A percentile compares a stretch with the other conserved stretches of the same genome.
These are phyloP conservation scores for Psix sp. DNA, from an alignment of 1,140 invertebrate genomes.

Conservation along the genomic window DNA sequence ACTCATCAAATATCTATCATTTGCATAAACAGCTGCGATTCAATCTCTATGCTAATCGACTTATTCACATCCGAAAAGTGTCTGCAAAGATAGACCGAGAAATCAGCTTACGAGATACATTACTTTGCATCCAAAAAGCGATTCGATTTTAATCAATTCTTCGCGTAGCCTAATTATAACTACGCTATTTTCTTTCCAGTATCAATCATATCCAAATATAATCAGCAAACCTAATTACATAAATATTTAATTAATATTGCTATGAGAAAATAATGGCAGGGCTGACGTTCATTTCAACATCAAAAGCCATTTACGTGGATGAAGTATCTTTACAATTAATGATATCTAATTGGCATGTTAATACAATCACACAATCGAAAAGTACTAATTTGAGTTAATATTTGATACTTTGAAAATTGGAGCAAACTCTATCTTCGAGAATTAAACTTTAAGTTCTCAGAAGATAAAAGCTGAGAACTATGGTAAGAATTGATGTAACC, in stretches of 20 bases:
- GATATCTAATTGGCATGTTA: too few species aligned
- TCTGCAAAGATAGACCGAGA: constrained; percentile 34
- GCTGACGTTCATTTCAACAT: constrained; percentile 11
- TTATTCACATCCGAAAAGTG: constrained; percentile 70
- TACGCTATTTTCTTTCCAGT: constrained; percentile 12
- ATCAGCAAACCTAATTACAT: constrained; percentile 11
- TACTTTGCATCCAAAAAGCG: constrained; percentile 40
- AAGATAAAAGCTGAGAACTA: too few species aligned
- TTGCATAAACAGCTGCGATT: constrained; percentile 76
- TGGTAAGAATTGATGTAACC: too few species aligned
- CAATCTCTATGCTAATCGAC: constrained; percentile 77
- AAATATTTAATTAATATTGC: constrained; percentile 8
- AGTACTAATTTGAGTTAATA: too few species aligned
- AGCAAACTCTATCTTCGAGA: too few species aligned
- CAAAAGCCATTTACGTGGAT: too few species aligned
- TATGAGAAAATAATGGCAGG: too few species aligned
- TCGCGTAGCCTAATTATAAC: constrained; percentile 27
- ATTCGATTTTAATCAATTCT: constrained; percentile 65
- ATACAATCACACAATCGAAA: too few species aligned
- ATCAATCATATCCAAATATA: constrained; percentile 14
- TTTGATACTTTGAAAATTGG: too few species aligned
- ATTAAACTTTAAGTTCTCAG: too few species aligned
- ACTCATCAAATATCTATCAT: constrained; percentile 62
- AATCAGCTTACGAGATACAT: constrained; percentile 52
- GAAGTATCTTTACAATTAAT: too few species aligned